Percentiles rank a stretch among this genome's conserved stretches.
Conservation (phyloP, 2,113 vertebrate genomes). For the Thamnaconus septentrionalis region DNA sequence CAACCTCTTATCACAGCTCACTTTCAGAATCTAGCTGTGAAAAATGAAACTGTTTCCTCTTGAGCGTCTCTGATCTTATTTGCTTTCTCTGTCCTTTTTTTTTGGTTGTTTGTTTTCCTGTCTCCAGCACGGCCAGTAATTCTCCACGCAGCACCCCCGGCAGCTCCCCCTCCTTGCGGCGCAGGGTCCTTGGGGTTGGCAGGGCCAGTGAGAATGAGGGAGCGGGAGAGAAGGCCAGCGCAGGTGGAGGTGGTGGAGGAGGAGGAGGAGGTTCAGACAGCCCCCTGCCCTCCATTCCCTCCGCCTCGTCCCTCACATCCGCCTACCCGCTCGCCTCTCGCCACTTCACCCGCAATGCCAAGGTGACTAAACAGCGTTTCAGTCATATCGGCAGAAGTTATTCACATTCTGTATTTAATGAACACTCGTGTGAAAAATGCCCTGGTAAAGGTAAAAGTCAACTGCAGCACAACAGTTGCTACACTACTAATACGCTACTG, state of each 20-base stretch:
- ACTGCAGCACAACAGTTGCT: no score
- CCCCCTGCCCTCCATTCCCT: conserved; percentile 66
- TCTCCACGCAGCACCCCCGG: conserved; percentile 88
- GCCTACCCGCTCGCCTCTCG: conserved; percentile 81
- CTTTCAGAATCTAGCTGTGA: conserved; percentile 2
- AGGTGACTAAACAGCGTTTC: conserved; percentile 67
- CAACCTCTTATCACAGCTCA: conserved; percentile 14
- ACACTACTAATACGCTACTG: no score
- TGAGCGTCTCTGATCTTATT: not conserved
- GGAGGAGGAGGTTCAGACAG: conserved; percentile 76
- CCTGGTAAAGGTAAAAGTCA: no score
- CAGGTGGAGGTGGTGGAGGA: conserved; percentile 55
- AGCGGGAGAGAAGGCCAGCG: conserved; percentile 69
- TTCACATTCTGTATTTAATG: no score
- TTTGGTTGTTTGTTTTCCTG: not conserved
- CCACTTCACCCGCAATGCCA: conserved; percentile 88
- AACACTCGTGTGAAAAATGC: no score
- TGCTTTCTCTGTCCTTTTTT: not conserved
- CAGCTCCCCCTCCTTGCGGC: conserved; percentile 86
- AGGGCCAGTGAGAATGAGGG: conserved; percentile 73
- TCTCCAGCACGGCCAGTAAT: conserved; percentile 84
- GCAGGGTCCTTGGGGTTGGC: conserved; percentile 79
- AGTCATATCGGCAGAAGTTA: no score
- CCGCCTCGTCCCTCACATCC: conserved; percentile 76
- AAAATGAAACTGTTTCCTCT: conserved; percentile 5